These are phyloP conservation scores for Pyralis farinalis DNA, from an alignment of 2,888 invertebrate species.

Conservation along the genomic window DNA sequence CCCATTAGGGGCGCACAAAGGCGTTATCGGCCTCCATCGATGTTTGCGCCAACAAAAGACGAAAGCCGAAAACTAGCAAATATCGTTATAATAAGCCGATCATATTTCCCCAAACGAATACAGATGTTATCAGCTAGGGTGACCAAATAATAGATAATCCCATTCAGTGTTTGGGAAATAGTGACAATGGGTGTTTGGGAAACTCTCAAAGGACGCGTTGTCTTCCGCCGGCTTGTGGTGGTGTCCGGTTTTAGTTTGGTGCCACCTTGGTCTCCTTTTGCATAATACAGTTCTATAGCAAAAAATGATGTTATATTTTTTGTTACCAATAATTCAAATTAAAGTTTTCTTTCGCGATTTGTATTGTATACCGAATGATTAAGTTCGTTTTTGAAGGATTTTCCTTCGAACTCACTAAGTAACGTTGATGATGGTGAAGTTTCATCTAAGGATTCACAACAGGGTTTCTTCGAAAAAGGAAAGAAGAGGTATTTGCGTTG, in stretches of 20 bases:
- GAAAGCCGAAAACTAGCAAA: slow-evolving; percentile 57
- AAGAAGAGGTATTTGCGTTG: too few species aligned
- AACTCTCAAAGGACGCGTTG: slow-evolving; percentile 18
- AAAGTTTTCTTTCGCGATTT: too few species aligned
- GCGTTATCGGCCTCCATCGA: slow-evolving; percentile 30
- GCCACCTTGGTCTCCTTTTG: slow-evolving; percentile 4
- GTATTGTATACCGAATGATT: too few species aligned
- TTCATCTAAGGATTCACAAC: too few species aligned
- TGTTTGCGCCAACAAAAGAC: slow-evolving; percentile 42
- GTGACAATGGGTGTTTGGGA: slow-evolving; percentile 31
- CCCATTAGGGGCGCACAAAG: slow-evolving; percentile 35
- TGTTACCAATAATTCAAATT: too few species aligned
- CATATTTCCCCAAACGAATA: slow-evolving; percentile 51
- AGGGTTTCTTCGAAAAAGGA: too few species aligned
- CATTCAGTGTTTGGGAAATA: slow-evolving; percentile 53
- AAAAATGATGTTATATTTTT: too few species aligned
- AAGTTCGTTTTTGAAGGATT: too few species aligned
- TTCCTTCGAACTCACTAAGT: too few species aligned
- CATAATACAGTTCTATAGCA: too few species aligned
- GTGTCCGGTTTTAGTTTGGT: slow-evolving; percentile 27
- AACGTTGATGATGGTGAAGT: too few species aligned
- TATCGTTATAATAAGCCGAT: slow-evolving; percentile 76
- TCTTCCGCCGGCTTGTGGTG: slow-evolving; percentile 29
- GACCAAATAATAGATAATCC: slow-evolving; percentile 66
- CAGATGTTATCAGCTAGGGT: slow-evolving; percentile 56